Conservation (phyloP, 2,888 invertebrate genomes). For the Choreutis nemorana region DNA sequence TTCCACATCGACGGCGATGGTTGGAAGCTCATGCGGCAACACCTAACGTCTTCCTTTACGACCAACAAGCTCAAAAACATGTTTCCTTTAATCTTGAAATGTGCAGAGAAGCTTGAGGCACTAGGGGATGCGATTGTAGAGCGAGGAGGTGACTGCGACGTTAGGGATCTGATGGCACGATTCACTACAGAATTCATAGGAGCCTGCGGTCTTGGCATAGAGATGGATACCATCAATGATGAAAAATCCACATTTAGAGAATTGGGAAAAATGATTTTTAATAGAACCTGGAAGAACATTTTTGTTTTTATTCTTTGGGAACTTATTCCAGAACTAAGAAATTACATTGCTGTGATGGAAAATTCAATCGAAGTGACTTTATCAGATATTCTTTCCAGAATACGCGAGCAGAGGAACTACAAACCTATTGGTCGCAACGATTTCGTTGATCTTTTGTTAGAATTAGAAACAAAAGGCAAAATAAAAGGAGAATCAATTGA, state of each 20-base stretch:
- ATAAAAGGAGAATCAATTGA: slow-evolving; percentile 9
- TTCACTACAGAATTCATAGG: slow-evolving; percentile 39
- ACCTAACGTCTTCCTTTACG: slow-evolving; percentile 42
- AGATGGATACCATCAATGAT: slow-evolving; percentile 28
- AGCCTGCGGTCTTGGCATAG: slow-evolving; percentile 35
- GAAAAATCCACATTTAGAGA: slow-evolving; percentile 26
- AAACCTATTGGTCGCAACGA: slow-evolving; percentile 21
- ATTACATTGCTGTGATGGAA: slow-evolving; percentile 4
- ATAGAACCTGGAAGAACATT: background rate
- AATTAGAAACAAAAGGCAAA: slow-evolving; percentile 12
- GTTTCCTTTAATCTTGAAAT: slow-evolving; percentile 40
- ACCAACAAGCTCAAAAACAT: slow-evolving; percentile 38
- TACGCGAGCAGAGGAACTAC: slow-evolving; percentile 9
- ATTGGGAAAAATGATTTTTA: slow-evolving; percentile 10
- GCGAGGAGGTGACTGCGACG: slow-evolving; percentile 19
- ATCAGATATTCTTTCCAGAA: slow-evolving; percentile 2
- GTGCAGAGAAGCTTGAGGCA: slow-evolving; percentile 30
- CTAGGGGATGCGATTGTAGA: slow-evolving; percentile 12
- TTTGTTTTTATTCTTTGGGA: slow-evolving; percentile 3
- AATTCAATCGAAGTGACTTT: slow-evolving; percentile 10
- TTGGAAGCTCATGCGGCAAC: slow-evolving; percentile 39
- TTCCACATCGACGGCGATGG: slow-evolving; percentile 36
- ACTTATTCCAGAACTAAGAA: slow-evolving; percentile 4
- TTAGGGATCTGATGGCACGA: slow-evolving; percentile 29
- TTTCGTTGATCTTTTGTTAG: slow-evolving; percentile 32